Evolutionary conservation across 2,113 vertebrate species (phyloP).

Genomic region (Ameiurus melas): DNA sequence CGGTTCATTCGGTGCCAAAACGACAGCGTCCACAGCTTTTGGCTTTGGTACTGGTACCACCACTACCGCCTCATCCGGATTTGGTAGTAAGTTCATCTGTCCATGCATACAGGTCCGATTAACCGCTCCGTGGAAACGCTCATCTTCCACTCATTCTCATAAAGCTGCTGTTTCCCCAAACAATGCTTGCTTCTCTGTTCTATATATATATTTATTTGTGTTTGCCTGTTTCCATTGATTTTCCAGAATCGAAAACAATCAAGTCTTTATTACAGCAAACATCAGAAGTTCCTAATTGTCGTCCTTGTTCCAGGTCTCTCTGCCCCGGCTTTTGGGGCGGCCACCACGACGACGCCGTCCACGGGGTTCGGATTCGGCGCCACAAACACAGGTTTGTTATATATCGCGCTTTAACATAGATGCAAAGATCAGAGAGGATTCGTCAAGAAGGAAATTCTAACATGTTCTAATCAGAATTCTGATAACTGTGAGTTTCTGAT

Average conservation of each 20-base stretch:
- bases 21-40: constrained; percentile 73
- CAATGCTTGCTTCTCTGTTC: neutral
- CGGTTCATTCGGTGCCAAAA: constrained; percentile 77
- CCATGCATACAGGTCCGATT: neutral
- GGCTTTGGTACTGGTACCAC: constrained; percentile 71
- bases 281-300: neutral
- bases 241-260: neutral
- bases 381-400: constrained; percentile 68
- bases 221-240: neutral
- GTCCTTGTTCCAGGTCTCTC: constrained; percentile 63
- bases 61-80: constrained; percentile 72
- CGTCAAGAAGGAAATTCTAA: neutral
- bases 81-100: constrained; percentile 74
- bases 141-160: constrained; percentile 30
- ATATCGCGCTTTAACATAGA: neutral
- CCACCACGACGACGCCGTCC: constrained; percentile 69
- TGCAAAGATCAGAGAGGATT: neutral
- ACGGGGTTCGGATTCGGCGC: constrained; percentile 78
- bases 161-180: neutral
- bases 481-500: neutral
- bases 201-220: neutral
- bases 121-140: constrained; percentile 9
- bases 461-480: neutral
- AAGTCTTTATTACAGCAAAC: neutral
- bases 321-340: constrained; percentile 72